Conservation (phyloP, 2,888 invertebrate species). For the Charanyca ferruginea region DNA sequence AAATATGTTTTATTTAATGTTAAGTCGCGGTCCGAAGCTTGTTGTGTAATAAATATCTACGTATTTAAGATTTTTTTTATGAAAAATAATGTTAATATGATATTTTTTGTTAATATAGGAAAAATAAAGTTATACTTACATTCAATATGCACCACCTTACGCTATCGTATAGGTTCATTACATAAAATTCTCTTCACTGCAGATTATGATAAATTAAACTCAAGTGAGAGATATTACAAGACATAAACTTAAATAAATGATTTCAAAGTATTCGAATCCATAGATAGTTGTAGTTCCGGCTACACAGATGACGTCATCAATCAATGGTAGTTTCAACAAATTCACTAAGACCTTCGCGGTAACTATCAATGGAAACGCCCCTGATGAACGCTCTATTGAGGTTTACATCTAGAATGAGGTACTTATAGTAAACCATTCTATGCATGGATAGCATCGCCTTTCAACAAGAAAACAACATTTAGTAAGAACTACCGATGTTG, state of each 20-base stretch:
- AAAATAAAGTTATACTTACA: conserved; percentile 28
- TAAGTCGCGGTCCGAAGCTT: no score
- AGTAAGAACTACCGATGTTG: conserved; percentile 5
- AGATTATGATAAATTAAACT: background rate
- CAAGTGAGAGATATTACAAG: background rate
- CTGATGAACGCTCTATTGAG: conserved; percentile 28
- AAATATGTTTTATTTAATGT: conserved; percentile 43
- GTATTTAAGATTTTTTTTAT: no score
- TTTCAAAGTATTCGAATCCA: background rate
- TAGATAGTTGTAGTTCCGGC: conserved; percentile 22
- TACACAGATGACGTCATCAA: conserved; percentile 43
- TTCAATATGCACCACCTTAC: background rate
- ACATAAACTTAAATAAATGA: background rate
- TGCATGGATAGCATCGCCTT: conserved; percentile 27
- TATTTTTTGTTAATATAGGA: no score
- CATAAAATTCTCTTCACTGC: background rate
- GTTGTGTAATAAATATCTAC: no score
- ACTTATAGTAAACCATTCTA: conserved; percentile 31
- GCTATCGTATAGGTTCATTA: background rate
- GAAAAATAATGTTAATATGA: no score
- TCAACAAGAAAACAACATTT: conserved; percentile 34
- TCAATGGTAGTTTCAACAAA: conserved; percentile 43
- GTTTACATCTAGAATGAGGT: background rate
- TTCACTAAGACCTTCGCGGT: conserved; percentile 41
- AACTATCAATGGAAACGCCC: conserved; percentile 47